A percentile compares a stretch with the other conserved stretches of the same genome.
Evolutionary conservation across 2,797 vertebrate species (phyloP).

Genomic region (Cynodonichthys magdalenae): DNA sequence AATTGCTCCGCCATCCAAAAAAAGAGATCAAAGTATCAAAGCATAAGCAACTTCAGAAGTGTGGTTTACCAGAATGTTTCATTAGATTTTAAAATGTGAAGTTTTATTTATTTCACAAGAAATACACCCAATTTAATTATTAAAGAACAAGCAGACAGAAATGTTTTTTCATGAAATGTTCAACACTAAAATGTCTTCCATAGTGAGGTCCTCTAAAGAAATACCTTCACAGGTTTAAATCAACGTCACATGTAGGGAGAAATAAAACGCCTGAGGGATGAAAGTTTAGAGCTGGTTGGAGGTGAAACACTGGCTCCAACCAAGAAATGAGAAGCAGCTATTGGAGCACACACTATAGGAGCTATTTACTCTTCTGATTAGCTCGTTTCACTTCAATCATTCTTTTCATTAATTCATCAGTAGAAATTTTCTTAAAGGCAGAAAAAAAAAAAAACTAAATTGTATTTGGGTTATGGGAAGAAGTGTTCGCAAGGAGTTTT

Average conservation of each 20-base stretch:
- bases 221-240: constrained; percentile 23
- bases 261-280: constrained; percentile 19
- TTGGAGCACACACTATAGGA: constrained; percentile 25
- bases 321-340: constrained; percentile 45
- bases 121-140: constrained; percentile 26
- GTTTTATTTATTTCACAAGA: constrained; percentile 34
- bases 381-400: constrained; percentile 40
- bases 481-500: constrained; percentile 71
- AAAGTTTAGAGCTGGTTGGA: constrained; percentile 38
- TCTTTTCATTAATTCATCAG: constrained; percentile 53
- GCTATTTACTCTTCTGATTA: constrained; percentile 27
- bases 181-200: constrained; percentile 26
- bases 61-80: constrained; percentile 26
- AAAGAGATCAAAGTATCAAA: constrained; percentile 2
- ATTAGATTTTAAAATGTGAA: constrained; percentile 36
- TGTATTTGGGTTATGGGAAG: constrained; percentile 40
- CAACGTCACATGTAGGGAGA: constrained; percentile 17
- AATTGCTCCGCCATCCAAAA: constrained; percentile 2
- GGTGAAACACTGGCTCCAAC: constrained; percentile 34
- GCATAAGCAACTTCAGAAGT: constrained; percentile 11
- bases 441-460: constrained; percentile 41
- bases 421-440: constrained; percentile 46
- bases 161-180: not conserved
- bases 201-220: constrained; percentile 16
- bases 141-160: constrained; percentile 18